Conservation (phyloP, 2,888 invertebrate genomes). For the Trissolcus brochymenae region DNA sequence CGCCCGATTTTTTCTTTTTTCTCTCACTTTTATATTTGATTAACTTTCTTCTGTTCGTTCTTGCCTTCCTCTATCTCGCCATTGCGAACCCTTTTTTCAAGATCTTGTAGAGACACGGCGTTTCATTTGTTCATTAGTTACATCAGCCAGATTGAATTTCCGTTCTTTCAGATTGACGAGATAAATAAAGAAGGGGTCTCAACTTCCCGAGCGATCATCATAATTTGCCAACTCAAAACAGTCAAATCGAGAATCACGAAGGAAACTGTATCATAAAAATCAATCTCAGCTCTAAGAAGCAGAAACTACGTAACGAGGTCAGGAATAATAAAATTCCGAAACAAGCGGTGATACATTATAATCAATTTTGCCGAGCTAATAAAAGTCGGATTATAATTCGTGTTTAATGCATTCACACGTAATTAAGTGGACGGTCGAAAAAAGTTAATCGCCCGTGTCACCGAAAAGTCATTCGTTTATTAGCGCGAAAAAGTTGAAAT, state of each 20-base stretch:
- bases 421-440: conserved; percentile 27
- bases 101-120: conserved; percentile 33
- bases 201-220: no score
- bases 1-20: conserved; percentile 13
- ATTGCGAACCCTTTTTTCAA: conserved; percentile 29
- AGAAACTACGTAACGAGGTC: background rate
- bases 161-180: conserved; percentile 33
- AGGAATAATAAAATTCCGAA: background rate
- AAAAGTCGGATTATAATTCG: conserved; percentile 27
- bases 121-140: conserved; percentile 73
- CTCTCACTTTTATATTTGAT: conserved; percentile 48
- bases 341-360: background rate
- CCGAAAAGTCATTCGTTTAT: conserved; percentile 22
- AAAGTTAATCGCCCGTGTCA: conserved; percentile 21
- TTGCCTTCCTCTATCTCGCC: conserved; percentile 1
- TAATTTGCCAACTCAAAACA: background rate
- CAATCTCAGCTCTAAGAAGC: no score
- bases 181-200: conserved; percentile 8
- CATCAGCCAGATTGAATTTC: conserved; percentile 69
- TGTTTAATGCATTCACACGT: conserved; percentile 31
- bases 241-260: background rate
- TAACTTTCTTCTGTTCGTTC: conserved; percentile 40
- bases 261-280: background rate
- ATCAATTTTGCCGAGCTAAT: conserved; percentile 18
- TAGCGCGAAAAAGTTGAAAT: conserved; percentile 16